These are phyloP conservation scores for Percina caprodes DNA, from an alignment of 2,113 vertebrate species.

Conservation along the genomic window DNA sequence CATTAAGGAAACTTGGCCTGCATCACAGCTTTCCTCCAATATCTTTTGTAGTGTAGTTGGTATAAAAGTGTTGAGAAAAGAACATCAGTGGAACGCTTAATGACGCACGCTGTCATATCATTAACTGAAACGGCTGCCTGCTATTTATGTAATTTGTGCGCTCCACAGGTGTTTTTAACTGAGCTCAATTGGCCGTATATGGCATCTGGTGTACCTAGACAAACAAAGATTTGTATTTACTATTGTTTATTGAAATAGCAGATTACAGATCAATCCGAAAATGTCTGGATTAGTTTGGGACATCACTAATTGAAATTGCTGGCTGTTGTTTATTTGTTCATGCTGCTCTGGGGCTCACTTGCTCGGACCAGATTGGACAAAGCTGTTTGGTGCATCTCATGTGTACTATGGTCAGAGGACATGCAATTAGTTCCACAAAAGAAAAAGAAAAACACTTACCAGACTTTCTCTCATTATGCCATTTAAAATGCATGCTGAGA, in stretches of 20 bases:
- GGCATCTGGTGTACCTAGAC: neutral
- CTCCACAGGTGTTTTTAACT: neutral
- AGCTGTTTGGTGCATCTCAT: neutral
- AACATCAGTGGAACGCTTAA: neutral
- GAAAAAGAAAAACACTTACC: neutral
- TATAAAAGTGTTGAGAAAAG: neutral
- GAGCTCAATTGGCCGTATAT: neutral
- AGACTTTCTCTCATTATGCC: neutral
- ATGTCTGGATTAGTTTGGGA: neutral
- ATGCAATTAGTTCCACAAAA: conserved; percentile 1
- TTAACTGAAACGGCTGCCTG: conserved; percentile 4
- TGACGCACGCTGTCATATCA: neutral
- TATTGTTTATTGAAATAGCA: neutral
- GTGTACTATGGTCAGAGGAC: neutral
- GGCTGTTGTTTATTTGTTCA: neutral
- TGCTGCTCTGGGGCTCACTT: neutral
- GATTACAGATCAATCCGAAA: neutral
- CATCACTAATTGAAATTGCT: neutral
- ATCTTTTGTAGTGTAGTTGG: neutral
- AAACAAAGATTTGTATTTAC: neutral
- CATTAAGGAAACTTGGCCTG: neutral
- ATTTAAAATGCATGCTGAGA: neutral
- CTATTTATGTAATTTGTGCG: neutral
- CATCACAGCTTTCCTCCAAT: neutral
- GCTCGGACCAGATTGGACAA: neutral